These are phyloP conservation scores for Drosophila pseudoobscura DNA, from an alignment of 1,140 invertebrate genomes.

Conservation along the genomic window DNA sequence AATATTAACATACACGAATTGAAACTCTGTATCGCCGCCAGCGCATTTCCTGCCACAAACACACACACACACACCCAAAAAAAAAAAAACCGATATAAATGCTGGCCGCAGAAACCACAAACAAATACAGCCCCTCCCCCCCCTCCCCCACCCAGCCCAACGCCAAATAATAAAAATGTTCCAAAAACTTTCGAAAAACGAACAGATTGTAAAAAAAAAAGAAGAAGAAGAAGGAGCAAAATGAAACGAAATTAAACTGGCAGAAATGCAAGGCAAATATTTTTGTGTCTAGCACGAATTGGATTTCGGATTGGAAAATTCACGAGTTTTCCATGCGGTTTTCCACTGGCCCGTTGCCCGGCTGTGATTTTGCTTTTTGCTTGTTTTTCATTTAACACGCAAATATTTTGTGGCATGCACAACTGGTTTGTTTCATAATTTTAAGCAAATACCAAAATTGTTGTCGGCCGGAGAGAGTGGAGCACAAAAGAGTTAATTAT, in stretches of 20 bases:
- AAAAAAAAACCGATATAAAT: constrained; percentile 65
- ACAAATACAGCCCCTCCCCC: constrained; percentile 52
- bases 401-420: constrained; percentile 60
- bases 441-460: constrained; percentile 63
- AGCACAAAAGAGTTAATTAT: constrained; percentile 36
- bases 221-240: constrained; percentile 11
- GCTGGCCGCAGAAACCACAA: constrained; percentile 72
- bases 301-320: constrained; percentile 43
- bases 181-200: constrained; percentile 37
- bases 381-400: constrained; percentile 71
- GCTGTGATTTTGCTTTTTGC: constrained; percentile 51
- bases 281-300: constrained; percentile 72
- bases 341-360: constrained; percentile 28
- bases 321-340: constrained; percentile 10
- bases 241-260: constrained; percentile 59
- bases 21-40: constrained; percentile 74
- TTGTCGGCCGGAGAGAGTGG: neutral
- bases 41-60: constrained; percentile 63
- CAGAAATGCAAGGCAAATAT: constrained; percentile 75
- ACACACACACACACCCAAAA: constrained; percentile 9
- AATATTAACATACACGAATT: constrained; percentile 82
- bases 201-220: neutral
- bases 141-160: neutral
- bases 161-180: constrained; percentile 34
- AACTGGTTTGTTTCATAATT: constrained; percentile 74